These are phyloP conservation scores for Cryptus viduatorius DNA, from an alignment of 2,888 invertebrate species.

Conservation along the genomic window DNA sequence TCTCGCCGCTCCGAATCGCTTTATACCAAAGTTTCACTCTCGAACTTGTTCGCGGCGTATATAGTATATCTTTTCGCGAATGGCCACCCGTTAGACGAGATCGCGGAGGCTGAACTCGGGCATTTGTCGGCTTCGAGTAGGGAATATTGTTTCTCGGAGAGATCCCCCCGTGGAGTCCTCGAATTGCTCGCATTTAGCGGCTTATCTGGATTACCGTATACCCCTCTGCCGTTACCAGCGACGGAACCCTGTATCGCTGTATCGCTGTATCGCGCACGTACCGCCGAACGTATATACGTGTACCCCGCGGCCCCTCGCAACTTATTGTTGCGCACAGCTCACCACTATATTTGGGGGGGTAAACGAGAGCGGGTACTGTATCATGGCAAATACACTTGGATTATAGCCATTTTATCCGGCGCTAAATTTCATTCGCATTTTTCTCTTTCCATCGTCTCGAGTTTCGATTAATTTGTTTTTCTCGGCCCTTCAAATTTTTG, in stretches of 20 bases:
- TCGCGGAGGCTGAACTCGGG: slow-evolving; percentile 65
- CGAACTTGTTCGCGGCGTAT: neutral
- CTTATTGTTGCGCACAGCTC: slow-evolving; percentile 51
- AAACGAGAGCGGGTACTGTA: neutral
- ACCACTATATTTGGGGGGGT: neutral
- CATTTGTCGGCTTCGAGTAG: slow-evolving; percentile 74
- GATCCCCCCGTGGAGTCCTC: slow-evolving; percentile 71
- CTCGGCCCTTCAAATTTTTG: no score
- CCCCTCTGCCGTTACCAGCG: slow-evolving; percentile 54
- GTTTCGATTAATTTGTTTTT: no score
- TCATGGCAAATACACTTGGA: neutral
- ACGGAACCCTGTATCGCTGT: slow-evolving; percentile 36
- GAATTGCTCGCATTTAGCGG: slow-evolving; percentile 81
- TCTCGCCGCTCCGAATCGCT: neutral
- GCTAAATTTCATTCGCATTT: neutral
- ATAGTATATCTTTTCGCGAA: slow-evolving; percentile 49
- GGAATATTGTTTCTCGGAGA: slow-evolving; percentile 78
- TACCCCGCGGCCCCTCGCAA: slow-evolving; percentile 28
- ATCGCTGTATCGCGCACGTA: slow-evolving; percentile 46
- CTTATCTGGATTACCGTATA: slow-evolving; percentile 80
- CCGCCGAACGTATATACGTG: slow-evolving; percentile 42
- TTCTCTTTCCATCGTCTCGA: neutral
- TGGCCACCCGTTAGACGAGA: slow-evolving; percentile 56
- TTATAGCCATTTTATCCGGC: neutral
- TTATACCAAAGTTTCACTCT: neutral